These are phyloP conservation scores for Noctua comes DNA, from an alignment of 2,888 invertebrate genomes.

Conservation along the genomic window DNA sequence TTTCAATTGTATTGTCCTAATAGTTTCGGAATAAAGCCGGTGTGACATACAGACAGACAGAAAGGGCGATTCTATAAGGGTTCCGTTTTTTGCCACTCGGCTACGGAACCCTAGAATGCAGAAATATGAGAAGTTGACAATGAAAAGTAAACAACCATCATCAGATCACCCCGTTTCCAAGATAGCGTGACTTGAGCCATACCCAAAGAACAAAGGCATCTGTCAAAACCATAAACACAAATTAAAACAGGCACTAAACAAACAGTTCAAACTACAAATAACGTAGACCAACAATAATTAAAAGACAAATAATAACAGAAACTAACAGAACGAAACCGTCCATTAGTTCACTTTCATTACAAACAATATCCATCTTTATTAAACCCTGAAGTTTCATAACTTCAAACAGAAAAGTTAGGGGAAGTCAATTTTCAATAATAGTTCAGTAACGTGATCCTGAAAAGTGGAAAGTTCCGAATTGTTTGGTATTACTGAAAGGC, in stretches of 20 bases:
- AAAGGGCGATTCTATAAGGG: too few relatives aligned
- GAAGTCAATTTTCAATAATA: slow-evolving; percentile 49
- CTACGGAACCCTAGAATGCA: too few relatives aligned
- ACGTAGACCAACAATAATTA: slow-evolving; percentile 38
- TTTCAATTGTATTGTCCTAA: too few relatives aligned
- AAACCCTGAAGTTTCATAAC: slow-evolving; percentile 30
- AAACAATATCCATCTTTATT: slow-evolving; percentile 57
- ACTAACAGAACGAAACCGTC: slow-evolving; percentile 37
- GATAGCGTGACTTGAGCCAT: not conserved
- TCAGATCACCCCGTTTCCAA: too few relatives aligned
- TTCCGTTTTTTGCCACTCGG: too few relatives aligned
- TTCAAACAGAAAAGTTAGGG: slow-evolving; percentile 32
- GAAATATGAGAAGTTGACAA: too few relatives aligned
- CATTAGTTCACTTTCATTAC: slow-evolving; percentile 46
- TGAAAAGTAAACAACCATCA: too few relatives aligned
- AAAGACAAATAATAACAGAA: slow-evolving; percentile 36
- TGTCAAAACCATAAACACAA: not conserved
- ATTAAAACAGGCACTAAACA: slow-evolving; percentile 18
- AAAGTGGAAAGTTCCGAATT: slow-evolving; percentile 44
- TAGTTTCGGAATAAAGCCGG: too few relatives aligned
- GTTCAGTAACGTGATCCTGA: slow-evolving; percentile 37
- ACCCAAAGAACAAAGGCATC: slow-evolving; percentile 15
- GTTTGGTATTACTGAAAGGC: not conserved
- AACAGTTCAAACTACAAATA: slow-evolving; percentile 26
- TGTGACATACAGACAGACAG: too few relatives aligned